Percentiles rank a stretch among this genome's conserved stretches.
Evolutionary conservation across 2,113 vertebrate species (phyloP).

Genomic region (Nannospalax galili): DNA sequence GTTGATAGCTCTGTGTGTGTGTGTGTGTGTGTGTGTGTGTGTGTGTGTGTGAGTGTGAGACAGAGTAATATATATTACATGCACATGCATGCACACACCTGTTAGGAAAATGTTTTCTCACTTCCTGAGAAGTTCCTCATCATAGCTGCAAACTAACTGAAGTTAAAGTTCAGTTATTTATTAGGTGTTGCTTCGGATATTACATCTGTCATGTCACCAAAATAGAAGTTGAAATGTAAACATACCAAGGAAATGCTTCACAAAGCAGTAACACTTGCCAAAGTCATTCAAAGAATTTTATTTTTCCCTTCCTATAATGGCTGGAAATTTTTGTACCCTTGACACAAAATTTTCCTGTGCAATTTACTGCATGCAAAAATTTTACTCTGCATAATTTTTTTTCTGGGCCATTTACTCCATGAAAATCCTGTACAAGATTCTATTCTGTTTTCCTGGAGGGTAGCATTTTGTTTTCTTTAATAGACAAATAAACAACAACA

Average conservation of each 20-base stretch:
- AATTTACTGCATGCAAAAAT: neutral
- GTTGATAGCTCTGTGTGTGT: no score
- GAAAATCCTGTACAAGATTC: neutral
- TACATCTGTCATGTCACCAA: neutral
- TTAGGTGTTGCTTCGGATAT: neutral
- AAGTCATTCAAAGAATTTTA: constrained; percentile 40
- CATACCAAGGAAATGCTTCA: neutral
- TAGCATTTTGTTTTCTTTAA: constrained; percentile 23
- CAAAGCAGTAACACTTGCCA: neutral
- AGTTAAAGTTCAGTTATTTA: neutral
- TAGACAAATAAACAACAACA: neutral
- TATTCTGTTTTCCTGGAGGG: neutral
- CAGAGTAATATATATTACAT: no score
- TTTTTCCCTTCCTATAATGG: neutral
- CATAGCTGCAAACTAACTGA: neutral
- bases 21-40: no score
- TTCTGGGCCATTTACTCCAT: neutral
- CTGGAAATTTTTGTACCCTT: neutral
- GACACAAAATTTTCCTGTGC: neutral
- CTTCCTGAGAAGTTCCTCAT: neutral
- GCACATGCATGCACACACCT: neutral
- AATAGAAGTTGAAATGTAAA: neutral
- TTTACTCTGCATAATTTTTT: neutral
- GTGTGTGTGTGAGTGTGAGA: no score
- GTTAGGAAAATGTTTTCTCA: neutral